A percentile compares a stretch with the other conserved stretches of the same genome.
Evolutionary conservation across 2,888 invertebrate species (phyloP).

Genomic region (Pedicia rivosa): DNA sequence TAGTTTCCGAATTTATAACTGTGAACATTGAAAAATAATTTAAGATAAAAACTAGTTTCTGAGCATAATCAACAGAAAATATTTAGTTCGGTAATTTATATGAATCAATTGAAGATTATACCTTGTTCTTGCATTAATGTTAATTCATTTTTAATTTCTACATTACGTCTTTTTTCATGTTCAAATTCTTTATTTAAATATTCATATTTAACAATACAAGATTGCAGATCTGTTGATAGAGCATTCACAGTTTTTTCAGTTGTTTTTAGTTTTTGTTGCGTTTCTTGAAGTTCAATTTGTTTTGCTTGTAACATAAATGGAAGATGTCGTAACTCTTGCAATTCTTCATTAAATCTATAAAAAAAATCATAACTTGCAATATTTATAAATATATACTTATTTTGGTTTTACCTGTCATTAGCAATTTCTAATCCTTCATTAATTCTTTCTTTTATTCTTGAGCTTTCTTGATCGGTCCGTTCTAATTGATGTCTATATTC

Average conservation of each 20-base stretch:
- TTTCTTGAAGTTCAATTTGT: no score
- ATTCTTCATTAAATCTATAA: constrained; percentile 10
- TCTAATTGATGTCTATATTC: no score
- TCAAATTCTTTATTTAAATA: constrained; percentile 9
- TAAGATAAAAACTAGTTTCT: no score
- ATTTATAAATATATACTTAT: not conserved
- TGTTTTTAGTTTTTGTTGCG: no score
- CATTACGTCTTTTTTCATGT: constrained; percentile 7
- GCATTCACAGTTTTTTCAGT: constrained; percentile 11
- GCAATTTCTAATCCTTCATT: constrained; percentile 7
- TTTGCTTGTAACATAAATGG: constrained; percentile 11
- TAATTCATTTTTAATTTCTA: not conserved
- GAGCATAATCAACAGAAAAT: no score
- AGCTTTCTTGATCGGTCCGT: constrained; percentile 3
- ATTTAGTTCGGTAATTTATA: no score
- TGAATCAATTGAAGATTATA: no score
- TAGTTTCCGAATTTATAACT: constrained; percentile 8
- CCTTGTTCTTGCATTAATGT: constrained; percentile 8
- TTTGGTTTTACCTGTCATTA: constrained; percentile 6
- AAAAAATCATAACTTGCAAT: not conserved
- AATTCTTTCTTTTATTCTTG: constrained; percentile 4
- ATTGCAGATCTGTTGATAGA: constrained; percentile 11
- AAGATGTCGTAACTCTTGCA: constrained; percentile 10
- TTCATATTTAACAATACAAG: constrained; percentile 12
- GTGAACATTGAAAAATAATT: not conserved